Conservation (phyloP, 2,797 vertebrate species). For the Sternarchorhynchus goeldii region DNA sequence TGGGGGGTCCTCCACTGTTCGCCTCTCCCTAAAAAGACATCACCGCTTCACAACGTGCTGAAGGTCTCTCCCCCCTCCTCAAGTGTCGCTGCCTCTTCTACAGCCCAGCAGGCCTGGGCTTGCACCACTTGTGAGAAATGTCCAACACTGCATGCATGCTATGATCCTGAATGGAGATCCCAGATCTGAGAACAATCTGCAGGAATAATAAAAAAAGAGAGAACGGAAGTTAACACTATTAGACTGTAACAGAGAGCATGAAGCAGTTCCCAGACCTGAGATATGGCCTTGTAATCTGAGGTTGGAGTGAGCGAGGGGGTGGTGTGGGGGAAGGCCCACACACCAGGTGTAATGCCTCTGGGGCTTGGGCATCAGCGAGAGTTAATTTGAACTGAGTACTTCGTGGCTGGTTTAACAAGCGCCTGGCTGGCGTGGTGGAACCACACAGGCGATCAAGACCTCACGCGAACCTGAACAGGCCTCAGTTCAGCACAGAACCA, state of each 20-base stretch:
- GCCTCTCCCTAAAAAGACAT: conserved; percentile 1
- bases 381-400: conserved; percentile 48
- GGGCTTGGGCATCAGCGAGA: conserved; percentile 47
- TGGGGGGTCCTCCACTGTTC: conserved; percentile 10
- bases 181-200: background rate
- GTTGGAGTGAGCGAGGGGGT: background rate
- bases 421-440: conserved; percentile 11
- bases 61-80: background rate
- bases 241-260: background rate
- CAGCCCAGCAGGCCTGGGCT: conserved; percentile 24
- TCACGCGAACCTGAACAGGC: background rate
- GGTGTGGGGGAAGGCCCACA: conserved; percentile 14
- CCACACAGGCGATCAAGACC: no score
- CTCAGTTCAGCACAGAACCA: no score
- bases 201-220: background rate
- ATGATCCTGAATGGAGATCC: conserved; percentile 32
- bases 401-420: conserved; percentile 47
- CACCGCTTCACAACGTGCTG: background rate
- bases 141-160: conserved; percentile 21
- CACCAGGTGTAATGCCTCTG: conserved; percentile 33
- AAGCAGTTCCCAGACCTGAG: conserved; percentile 9
- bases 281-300: conserved; percentile 1
- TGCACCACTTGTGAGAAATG: conserved; percentile 29
- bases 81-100: conserved; percentile 23
- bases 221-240: conserved; percentile 7